Percentiles rank a stretch among this genome's conserved stretches.
Conservation (phyloP, 2,113 vertebrate species). For the Nestor notabilis region DNA sequence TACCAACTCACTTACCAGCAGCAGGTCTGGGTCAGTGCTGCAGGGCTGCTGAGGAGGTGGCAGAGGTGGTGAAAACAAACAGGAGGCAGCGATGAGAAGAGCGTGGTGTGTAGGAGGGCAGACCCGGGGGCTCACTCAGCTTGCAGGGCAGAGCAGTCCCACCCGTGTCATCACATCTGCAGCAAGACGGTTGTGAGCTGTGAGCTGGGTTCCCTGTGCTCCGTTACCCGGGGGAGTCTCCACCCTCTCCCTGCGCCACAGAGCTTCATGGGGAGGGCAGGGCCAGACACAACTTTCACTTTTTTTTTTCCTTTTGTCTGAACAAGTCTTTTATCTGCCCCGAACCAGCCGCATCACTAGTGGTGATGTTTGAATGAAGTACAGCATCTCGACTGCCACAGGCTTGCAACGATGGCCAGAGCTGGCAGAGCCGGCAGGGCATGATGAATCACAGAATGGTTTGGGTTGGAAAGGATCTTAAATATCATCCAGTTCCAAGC, state of each 20-base stretch:
- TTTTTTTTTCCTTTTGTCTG: background rate
- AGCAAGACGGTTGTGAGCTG: rapidly evolving
- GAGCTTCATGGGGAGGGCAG: background rate
- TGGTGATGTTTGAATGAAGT: rapidly evolving
- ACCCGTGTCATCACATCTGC: rapidly evolving
- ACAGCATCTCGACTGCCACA: background rate
- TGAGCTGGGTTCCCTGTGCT: rapidly evolving
- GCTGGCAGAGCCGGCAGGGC: background rate
- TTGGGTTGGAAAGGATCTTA: background rate
- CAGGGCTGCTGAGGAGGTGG: background rate
- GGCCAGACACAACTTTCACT: background rate
- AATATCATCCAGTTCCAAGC: background rate
- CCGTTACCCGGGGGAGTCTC: background rate
- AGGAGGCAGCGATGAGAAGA: background rate
- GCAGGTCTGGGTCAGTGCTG: background rate
- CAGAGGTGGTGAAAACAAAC: background rate
- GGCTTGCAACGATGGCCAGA: rapidly evolving
- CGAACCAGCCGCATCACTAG: rapidly evolving
- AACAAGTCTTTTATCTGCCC: rapidly evolving
- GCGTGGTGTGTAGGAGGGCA: rapidly evolving
- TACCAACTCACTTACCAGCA: background rate
- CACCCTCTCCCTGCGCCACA: background rate
- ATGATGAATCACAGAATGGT: background rate
- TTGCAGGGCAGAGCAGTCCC: background rate
- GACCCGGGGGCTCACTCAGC: rapidly evolving